Evolutionary conservation across 2,113 vertebrate species (phyloP).

Genomic region (Odontesthes bonariensis): DNA sequence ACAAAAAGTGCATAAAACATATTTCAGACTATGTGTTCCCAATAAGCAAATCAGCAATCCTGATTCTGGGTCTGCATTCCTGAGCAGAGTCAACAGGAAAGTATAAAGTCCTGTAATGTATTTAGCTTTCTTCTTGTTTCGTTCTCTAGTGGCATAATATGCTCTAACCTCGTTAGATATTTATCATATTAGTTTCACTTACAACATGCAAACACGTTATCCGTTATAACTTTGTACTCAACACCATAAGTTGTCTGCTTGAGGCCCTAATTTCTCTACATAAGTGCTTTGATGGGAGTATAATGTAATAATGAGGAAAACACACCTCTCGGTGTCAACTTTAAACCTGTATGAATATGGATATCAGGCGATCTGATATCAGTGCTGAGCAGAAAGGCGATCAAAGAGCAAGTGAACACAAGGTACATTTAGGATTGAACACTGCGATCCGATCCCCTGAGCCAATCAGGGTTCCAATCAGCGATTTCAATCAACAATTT

Average conservation of each 20-base stretch:
- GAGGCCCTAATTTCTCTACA: background rate
- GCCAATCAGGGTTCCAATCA: background rate
- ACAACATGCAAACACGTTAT: background rate
- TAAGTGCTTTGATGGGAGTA: constrained; percentile 22
- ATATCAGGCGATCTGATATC: constrained; percentile 31
- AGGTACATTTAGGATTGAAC: constrained; percentile 1
- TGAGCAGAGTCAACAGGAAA: background rate
- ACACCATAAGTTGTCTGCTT: constrained; percentile 1
- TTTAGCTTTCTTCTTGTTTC: constrained; percentile 3
- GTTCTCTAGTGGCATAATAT: background rate
- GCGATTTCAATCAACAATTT: background rate
- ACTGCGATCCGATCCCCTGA: constrained; percentile 25
- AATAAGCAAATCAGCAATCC: background rate
- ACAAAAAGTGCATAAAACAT: too few species aligned
- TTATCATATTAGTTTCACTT: constrained; percentile 8
- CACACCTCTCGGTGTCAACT: constrained; percentile 12
- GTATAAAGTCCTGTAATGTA: background rate
- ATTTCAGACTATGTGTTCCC: too few species aligned
- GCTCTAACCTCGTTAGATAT: constrained; percentile 2
- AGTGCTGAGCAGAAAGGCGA: constrained; percentile 17
- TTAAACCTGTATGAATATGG: background rate
- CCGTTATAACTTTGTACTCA: constrained; percentile 20
- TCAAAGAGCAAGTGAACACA: constrained; percentile 24
- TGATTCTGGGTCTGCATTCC: background rate
- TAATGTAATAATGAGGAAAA: constrained; percentile 43